These are phyloP conservation scores for Butorides virescens DNA, from an alignment of 2,113 vertebrate species.

Conservation along the genomic window DNA sequence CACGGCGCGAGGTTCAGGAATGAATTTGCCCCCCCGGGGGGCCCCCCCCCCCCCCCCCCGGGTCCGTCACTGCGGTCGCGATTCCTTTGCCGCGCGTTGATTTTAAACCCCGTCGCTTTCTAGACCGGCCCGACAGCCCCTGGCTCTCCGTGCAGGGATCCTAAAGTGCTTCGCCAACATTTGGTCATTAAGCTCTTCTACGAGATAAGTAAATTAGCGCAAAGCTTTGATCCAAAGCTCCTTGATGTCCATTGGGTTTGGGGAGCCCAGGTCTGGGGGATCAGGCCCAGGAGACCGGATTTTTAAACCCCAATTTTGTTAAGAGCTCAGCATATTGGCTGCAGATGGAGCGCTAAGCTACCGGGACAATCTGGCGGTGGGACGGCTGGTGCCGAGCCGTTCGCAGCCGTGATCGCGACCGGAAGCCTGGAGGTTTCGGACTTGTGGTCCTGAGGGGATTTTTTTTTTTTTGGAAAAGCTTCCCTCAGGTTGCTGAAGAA, in stretches of 20 bases:
- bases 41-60: no score
- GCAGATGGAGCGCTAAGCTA: constrained; percentile 24
- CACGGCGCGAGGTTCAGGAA: rapidly evolving
- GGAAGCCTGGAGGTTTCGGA: neutral
- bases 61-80: rapidly evolving
- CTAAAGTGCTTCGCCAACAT: constrained; percentile 43
- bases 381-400: neutral
- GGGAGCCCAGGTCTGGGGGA: neutral
- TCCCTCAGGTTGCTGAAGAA: neutral
- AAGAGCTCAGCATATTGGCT: constrained; percentile 27
- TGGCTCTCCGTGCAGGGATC: neutral
- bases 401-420: neutral
- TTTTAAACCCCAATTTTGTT: constrained; percentile 32
- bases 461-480: neutral
- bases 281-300: neutral
- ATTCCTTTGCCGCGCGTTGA: neutral
- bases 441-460: neutral
- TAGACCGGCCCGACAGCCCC: neutral
- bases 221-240: constrained; percentile 43
- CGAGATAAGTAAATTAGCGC: constrained; percentile 24
- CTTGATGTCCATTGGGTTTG: constrained; percentile 4
- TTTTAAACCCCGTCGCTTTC: neutral
- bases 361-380: neutral
- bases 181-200: constrained; percentile 53
- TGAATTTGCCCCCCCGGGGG: no score